A percentile compares a stretch with the other conserved stretches of the same genome.
phyloP scores from a whole-genome alignment of 2,113 vertebrate species.

The Hepsetus odoe region DNA sequence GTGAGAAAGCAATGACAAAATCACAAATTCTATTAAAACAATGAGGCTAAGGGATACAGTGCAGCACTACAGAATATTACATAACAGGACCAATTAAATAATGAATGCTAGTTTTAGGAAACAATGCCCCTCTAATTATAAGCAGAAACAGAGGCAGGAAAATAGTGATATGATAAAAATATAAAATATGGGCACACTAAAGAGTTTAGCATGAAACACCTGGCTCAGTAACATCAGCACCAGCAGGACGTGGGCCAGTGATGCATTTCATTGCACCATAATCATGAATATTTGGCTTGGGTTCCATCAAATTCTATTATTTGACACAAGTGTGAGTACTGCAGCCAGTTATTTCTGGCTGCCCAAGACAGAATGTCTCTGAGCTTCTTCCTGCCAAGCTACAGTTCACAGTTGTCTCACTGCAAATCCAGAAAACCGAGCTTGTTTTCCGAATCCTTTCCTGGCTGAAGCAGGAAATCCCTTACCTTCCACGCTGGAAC shows the following conservation, averaged over 20 bases:
- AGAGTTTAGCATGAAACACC: slow-evolving; percentile 21
- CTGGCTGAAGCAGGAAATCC: background rate
- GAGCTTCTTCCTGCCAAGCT: background rate
- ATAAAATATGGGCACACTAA: background rate
- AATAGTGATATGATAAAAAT: background rate
- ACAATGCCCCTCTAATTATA: background rate
- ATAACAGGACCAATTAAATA: background rate
- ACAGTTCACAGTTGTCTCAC: background rate
- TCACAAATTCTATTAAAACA: too few species aligned
- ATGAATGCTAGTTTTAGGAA: background rate
- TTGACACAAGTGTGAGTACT: background rate
- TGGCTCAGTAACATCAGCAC: background rate
- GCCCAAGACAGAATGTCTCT: background rate
- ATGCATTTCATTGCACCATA: slow-evolving; percentile 7
- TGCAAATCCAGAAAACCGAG: background rate
- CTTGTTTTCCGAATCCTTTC: background rate
- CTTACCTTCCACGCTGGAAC: background rate
- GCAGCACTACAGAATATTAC: too few species aligned
- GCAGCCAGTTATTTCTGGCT: background rate
- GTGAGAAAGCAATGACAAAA: background rate
- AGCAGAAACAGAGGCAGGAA: background rate
- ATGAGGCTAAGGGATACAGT: background rate
- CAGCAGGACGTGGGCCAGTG: background rate
- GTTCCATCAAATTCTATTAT: background rate
- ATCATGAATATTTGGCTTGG: background rate